Evolutionary conservation across 1,140 invertebrate genomes (phyloP).

Genomic region (Cydia amplana): DNA sequence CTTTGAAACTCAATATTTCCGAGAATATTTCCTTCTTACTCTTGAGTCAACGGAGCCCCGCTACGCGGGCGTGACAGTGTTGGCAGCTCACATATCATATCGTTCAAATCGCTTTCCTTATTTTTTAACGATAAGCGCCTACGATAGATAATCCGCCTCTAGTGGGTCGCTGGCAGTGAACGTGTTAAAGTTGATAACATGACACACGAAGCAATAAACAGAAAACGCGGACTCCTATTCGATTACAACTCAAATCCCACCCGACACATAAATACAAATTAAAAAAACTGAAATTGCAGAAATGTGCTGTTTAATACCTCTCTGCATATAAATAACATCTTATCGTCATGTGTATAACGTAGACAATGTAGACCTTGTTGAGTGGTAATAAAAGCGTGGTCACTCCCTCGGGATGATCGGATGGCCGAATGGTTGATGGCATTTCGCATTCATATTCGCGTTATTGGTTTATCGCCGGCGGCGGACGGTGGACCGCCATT

Average conservation of each 20-base stretch:
- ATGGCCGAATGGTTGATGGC: background rate
- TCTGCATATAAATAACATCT: slow-evolving; percentile 8
- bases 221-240: background rate
- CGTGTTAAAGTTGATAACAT: background rate
- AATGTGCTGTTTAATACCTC: background rate
- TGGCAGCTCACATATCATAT: too few relatives aligned
- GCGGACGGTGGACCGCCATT: background rate
- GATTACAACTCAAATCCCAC: slow-evolving; percentile 1
- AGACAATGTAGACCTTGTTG: slow-evolving; percentile 6
- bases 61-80: too few relatives aligned
- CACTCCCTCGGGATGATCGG: background rate
- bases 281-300: slow-evolving; percentile 5
- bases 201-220: background rate
- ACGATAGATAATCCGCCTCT: too few relatives aligned
- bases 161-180: too few relatives aligned
- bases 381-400: background rate
- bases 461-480: slow-evolving; percentile 22
- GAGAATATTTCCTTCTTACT: too few relatives aligned
- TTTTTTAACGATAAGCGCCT: too few relatives aligned
- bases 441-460: slow-evolving; percentile 22
- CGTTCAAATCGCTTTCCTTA: too few relatives aligned
- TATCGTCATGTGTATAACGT: too few relatives aligned
- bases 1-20: too few relatives aligned
- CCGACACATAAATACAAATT: slow-evolving; percentile 20
- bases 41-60: too few relatives aligned